phyloP scores from a whole-genome alignment of 2,888 invertebrate species.

The Clitarchus hookeri region DNA sequence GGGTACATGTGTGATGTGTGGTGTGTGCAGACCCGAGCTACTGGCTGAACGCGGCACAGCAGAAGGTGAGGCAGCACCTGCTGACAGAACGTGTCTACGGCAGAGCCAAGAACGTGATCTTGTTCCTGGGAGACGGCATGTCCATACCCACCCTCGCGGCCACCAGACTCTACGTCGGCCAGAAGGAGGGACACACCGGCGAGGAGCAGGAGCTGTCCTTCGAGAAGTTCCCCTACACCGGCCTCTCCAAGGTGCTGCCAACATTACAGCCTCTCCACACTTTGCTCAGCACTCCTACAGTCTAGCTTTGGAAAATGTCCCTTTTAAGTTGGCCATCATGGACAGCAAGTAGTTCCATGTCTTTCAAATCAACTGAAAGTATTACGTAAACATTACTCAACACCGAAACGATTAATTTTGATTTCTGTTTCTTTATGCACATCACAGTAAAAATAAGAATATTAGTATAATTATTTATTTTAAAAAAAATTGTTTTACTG shows the following conservation, averaged over 20 bases:
- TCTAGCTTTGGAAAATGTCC: too few relatives aligned
- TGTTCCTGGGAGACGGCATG: conserved; percentile 90
- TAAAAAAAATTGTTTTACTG: too few relatives aligned
- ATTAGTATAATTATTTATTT: too few relatives aligned
- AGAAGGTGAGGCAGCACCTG: not conserved
- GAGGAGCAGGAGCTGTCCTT: conserved; percentile 74
- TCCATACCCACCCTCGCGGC: conserved; percentile 82
- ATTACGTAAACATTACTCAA: too few relatives aligned
- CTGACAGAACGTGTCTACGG: not conserved
- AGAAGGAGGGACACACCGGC: conserved; percentile 61
- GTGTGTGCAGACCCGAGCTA: not conserved
- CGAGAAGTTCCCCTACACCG: conserved; percentile 75
- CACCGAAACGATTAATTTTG: too few relatives aligned
- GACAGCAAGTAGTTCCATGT: too few relatives aligned
- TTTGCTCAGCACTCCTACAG: too few relatives aligned
- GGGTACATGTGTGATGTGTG: not conserved
- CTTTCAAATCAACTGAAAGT: too few relatives aligned
- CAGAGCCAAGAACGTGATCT: conserved; percentile 66
- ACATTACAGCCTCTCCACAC: too few relatives aligned
- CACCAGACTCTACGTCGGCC: conserved; percentile 73
- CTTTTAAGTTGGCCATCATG: too few relatives aligned
- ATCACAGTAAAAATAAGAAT: too few relatives aligned
- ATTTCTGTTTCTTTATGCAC: too few relatives aligned
- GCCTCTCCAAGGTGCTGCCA: conserved; percentile 49
- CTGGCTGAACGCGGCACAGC: not conserved